Conservation (phyloP, 2,888 invertebrate genomes). For the Dendrolimus pini region DNA sequence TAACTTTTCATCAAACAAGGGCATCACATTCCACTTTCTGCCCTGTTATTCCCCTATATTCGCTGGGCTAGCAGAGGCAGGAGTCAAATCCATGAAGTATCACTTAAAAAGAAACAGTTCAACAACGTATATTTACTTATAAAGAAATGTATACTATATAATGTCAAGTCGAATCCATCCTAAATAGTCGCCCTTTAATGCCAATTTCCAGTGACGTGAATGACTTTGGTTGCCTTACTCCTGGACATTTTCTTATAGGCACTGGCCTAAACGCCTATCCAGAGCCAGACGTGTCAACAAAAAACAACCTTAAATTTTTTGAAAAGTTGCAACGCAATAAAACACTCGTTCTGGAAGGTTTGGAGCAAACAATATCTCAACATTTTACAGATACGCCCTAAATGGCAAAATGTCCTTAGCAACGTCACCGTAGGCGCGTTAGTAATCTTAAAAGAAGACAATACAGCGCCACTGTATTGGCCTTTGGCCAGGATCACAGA, state of each 20-base stretch:
- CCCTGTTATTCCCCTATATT: too few species aligned
- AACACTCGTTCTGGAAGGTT: slow-evolving; percentile 7
- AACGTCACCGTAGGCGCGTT: too few species aligned
- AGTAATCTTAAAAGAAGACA: too few species aligned
- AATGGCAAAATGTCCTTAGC: too few species aligned
- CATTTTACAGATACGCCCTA: too few species aligned
- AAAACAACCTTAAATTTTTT: slow-evolving; percentile 2
- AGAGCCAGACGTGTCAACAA: slow-evolving; percentile 3
- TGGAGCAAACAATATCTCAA: too few species aligned
- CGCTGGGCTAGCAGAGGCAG: too few species aligned
- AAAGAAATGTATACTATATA: slow-evolving; percentile 9
- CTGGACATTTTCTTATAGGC: slow-evolving; percentile 11
- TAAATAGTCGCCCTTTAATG: slow-evolving; percentile 10
- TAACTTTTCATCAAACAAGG: background rate
- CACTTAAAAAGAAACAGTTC: slow-evolving; percentile 7
- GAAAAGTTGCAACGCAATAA: slow-evolving; percentile 5
- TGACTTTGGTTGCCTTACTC: slow-evolving; percentile 7
- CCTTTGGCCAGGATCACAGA: too few species aligned
- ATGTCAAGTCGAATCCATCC: slow-evolving; percentile 9
- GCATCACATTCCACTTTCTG: too few species aligned
- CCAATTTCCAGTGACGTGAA: slow-evolving; percentile 4
- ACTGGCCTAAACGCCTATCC: slow-evolving; percentile 5
- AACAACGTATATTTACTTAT: slow-evolving; percentile 7
- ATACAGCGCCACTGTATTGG: too few species aligned
- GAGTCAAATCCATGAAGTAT: slow-evolving; percentile 3